Evolutionary conservation across 2,113 vertebrate species (phyloP), one percentile per base, ranked within the genome.

Genomic region (Fregetta grallaria): DNA sequence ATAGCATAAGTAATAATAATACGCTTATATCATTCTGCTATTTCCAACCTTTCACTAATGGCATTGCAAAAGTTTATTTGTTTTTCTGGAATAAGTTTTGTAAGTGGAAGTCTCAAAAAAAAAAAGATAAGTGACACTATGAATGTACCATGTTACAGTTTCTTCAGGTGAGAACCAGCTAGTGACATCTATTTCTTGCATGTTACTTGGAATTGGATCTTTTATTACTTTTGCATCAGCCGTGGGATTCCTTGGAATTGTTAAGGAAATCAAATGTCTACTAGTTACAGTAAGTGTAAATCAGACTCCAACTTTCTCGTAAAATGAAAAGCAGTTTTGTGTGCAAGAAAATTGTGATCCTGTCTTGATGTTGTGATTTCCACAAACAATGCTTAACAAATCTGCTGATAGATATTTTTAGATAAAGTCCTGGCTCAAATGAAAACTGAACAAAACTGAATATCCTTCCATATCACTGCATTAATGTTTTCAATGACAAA

Each of bases 211-310:
- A 71, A 79, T 10, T 75, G 89, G 86, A 90, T 96, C 70, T 55
- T 15, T 86, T 72, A 40, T 49, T 86, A 61, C 58, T 93, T 74
- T 97, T 81, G 55, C 81, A 74, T 97, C 94, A 89, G 61, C 85
- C 1, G 6, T 97, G 49, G 92, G 91, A 91, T 90, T 84, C 52
- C n/a, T 97, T 91, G 96, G 92, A 95, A 96, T 50, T 83, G 21
- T 93, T 82, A 87, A n/a, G 47, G 91, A 96, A 97, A 92, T 88
- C 63, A 88, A 81, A 79, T 75, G 71, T 26, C 72, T 97, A 9
- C 47, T 97, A 34, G 53, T 92, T 77, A 62, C 71, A 59, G 94
- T 98, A 96, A 27, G 75, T 94, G 73, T 71, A 80, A 89, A 78
- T 67, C 25, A 55, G n/a, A 86, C 22, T 66, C 25, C 7, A 85